Conservation (phyloP, 2,797 vertebrate genomes). For the Coluber constrictor region DNA sequence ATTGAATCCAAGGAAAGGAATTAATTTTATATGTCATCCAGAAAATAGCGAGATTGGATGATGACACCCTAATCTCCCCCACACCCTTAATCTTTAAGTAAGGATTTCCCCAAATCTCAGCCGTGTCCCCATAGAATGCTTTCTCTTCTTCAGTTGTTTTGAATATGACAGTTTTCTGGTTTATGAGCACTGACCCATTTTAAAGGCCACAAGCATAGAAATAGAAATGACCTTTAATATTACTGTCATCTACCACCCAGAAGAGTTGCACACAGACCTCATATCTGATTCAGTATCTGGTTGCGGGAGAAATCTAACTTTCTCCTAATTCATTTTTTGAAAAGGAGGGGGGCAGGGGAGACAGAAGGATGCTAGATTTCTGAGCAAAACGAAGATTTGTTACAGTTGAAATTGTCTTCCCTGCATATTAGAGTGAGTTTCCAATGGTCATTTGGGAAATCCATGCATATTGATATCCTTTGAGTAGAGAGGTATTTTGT, state of each 20-base stretch:
- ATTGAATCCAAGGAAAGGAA: neutral
- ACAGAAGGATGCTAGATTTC: neutral
- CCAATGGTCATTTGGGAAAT: neutral
- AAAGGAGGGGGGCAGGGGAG: no score
- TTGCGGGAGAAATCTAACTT: neutral
- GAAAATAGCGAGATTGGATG: neutral
- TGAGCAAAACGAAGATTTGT: neutral
- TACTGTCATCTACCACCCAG: neutral
- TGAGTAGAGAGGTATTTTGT: neutral
- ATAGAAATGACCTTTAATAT: conserved; percentile 35
- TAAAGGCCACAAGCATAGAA: conserved; percentile 40
- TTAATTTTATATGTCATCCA: neutral
- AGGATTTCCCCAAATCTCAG: conserved; percentile 7
- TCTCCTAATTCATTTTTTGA: neutral
- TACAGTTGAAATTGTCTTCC: fast-evolving
- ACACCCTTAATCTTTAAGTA: neutral
- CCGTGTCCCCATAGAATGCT: neutral
- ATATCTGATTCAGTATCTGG: neutral
- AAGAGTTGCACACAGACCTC: neutral
- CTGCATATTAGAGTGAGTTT: fast-evolving
- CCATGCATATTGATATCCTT: neutral
- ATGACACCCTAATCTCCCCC: conserved; percentile 1
- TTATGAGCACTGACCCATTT: conserved; percentile 51
- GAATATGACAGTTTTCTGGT: conserved; percentile 43
- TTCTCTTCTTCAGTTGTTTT: neutral